Evolutionary conservation across 1,140 invertebrate species (phyloP), one percentile per base, ranked within the genome.

Genomic region (Drosophila mauritiana): DNA sequence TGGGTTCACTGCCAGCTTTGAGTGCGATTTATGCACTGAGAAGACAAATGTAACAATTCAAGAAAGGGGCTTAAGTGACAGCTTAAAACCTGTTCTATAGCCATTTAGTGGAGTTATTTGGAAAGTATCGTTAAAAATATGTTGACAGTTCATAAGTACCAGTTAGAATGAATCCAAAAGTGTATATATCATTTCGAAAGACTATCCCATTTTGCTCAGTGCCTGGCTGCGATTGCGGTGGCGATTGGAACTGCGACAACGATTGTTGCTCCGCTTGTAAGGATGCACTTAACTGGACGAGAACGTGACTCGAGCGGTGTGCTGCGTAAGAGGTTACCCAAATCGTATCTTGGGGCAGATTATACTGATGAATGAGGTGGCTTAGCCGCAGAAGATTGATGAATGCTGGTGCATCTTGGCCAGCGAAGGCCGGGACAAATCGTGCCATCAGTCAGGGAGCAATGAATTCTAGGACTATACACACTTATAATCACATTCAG

Each of bases 321-420:
- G 49, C 25, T 81, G 61, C 69, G 74, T 78, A 72, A 78, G 75
- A 58, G 73, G 54, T 62, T 57, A 46, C 39, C 68, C 68, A 55
- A 74, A 86, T 81, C 74, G 78, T 82, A 59, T 80, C 68, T 55
- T 59, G 62, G 56, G 74, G 43, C 22, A 40, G 69, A 70, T 79
- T 81, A 82, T 65, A 54, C 78, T 88, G 83, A 88, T 82, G 83
- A 88, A 88, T 86, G 82, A 68, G 49, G 43, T 49, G 34, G 45
- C 59, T 67, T 69, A 49, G 59, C 27, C 15, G 6, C 65, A 78
- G 83, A 74, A 86, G 83, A 85, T 85, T 81, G 83, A 85, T 85
- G 82, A 48, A 34, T 63, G 69, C 57, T 31, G 31, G 31, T 31
- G 46, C 31, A 43, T 45, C 13, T 34, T 25, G 31, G 68, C 22